Conservation (phyloP, 2,797 vertebrate species). For the Phataginus tetradactyla region DNA sequence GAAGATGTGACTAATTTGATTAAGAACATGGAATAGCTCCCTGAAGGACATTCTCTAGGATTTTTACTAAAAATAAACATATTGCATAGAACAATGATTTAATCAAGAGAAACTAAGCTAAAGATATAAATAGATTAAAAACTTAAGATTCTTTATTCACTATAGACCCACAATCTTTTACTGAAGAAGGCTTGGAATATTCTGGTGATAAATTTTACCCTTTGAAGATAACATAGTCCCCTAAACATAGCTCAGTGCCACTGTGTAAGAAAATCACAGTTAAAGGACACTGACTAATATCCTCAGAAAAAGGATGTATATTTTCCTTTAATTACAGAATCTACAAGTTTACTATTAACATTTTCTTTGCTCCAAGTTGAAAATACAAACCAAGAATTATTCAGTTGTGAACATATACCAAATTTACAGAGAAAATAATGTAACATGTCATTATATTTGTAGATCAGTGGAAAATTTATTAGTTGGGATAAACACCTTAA, state of each 20-base stretch:
- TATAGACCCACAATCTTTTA: background rate
- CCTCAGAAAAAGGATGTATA: background rate
- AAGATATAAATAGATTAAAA: slow-evolving; percentile 19
- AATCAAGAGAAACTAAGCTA: background rate
- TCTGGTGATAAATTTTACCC: background rate
- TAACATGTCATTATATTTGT: background rate
- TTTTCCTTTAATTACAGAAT: slow-evolving; percentile 16
- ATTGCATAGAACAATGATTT: background rate
- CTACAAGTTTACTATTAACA: slow-evolving; percentile 12
- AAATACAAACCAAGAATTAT: slow-evolving; percentile 18
- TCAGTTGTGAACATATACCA: background rate
- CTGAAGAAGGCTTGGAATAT: background rate
- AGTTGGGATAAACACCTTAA: background rate
- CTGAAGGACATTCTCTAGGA: background rate
- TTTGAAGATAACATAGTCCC: background rate
- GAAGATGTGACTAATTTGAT: background rate
- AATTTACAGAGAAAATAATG: slow-evolving; percentile 32
- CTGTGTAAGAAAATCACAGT: background rate
- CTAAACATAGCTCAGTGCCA: background rate
- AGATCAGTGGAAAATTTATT: background rate
- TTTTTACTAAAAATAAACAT: slow-evolving; percentile 31
- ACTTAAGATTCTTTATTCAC: background rate
- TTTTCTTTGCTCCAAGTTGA: background rate
- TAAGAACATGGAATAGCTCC: background rate
- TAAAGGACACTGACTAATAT: background rate